A percentile compares a stretch with the other conserved stretches of the same genome.
phyloP scores from a whole-genome alignment of 2,888 invertebrate species.

The Brenthis daphne region DNA sequence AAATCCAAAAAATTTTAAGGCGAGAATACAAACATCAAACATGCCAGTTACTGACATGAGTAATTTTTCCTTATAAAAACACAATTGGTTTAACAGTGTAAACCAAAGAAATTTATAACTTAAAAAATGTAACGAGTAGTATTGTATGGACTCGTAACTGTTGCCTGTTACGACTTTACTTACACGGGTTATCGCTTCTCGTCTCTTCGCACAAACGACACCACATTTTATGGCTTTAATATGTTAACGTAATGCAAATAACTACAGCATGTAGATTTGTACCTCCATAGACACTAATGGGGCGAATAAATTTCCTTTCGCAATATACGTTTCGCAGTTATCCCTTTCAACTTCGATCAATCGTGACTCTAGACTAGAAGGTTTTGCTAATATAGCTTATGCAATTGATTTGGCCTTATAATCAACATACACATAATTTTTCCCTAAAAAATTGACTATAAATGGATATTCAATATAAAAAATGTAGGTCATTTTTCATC shows the following conservation, averaged over 20 bases:
- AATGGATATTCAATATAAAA: too few species aligned
- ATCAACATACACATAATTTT: too few species aligned
- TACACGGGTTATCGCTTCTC: constrained; percentile 46
- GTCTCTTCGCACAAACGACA: constrained; percentile 60
- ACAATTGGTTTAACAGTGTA: too few species aligned
- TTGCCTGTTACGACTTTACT: constrained; percentile 39
- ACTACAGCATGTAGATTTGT: constrained; percentile 52
- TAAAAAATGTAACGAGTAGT: too few species aligned
- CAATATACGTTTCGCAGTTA: constrained; percentile 40
- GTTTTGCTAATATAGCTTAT: constrained; percentile 12
- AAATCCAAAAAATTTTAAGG: not conserved
- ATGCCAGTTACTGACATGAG: too few species aligned
- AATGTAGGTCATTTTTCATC: not conserved
- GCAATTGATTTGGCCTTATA: not conserved
- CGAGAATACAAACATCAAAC: too few species aligned
- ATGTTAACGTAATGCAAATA: constrained; percentile 75
- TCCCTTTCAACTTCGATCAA: constrained; percentile 38
- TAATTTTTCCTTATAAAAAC: too few species aligned
- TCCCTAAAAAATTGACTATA: too few species aligned
- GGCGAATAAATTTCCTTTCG: constrained; percentile 50
- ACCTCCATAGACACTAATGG: constrained; percentile 49
- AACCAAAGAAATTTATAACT: too few species aligned
- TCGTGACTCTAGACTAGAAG: constrained; percentile 32
- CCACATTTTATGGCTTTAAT: constrained; percentile 64
- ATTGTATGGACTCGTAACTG: not conserved